Evolutionary conservation across 2,797 vertebrate species (phyloP).

Genomic region (Lepus townsendii): DNA sequence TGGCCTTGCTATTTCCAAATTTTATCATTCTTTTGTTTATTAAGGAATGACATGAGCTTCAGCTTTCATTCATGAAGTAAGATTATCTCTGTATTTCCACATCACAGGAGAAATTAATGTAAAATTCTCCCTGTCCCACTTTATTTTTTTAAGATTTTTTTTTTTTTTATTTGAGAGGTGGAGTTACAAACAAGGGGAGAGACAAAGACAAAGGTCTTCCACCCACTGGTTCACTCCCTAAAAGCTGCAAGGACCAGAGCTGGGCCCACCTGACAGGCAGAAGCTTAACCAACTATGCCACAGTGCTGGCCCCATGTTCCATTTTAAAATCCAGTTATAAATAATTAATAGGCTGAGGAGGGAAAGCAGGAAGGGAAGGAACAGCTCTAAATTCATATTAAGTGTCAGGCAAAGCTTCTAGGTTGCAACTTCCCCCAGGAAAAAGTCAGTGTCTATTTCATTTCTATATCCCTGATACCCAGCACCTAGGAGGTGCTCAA

Average conservation of each 20-base stretch:
- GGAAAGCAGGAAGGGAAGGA: neutral
- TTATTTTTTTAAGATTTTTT: no score
- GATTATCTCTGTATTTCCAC: neutral
- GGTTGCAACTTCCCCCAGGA: neutral
- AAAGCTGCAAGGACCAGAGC: no score
- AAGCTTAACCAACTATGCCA: no score
- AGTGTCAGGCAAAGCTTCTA: neutral
- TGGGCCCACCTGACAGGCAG: no score
- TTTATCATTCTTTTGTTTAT: neutral
- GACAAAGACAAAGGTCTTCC: no score
- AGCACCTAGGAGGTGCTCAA: neutral
- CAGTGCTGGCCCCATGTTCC: no score
- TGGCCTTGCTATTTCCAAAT: conserved; percentile 47
- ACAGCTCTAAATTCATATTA: neutral
- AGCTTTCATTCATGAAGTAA: neutral
- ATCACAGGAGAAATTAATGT: neutral
- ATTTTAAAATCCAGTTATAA: neutral
- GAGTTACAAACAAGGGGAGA: no score
- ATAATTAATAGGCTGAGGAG: neutral
- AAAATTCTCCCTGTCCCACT: neutral
- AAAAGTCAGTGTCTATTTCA: neutral
- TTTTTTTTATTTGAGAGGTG: no score
- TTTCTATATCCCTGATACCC: neutral
- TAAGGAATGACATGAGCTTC: conserved; percentile 25
- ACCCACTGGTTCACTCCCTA: no score